Conservation (phyloP, 2,113 vertebrate species). For the Vidua macroura region DNA sequence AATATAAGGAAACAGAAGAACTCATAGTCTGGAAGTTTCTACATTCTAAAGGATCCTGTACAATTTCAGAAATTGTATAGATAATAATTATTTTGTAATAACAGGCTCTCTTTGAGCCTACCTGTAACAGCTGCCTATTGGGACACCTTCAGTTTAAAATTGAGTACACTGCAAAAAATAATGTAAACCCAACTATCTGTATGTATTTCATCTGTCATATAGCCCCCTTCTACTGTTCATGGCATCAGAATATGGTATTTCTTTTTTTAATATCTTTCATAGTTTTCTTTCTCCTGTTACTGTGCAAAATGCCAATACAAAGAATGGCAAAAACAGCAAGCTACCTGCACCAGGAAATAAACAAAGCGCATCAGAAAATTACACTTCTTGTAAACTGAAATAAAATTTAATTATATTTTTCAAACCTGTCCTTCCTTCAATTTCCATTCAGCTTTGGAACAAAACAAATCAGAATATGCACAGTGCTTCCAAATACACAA, state of each 20-base stretch:
- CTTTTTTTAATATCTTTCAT: background rate
- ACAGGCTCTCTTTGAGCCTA: background rate
- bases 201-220: background rate
- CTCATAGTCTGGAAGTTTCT: background rate
- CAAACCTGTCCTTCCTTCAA: background rate
- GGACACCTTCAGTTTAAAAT: background rate
- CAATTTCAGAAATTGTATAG: background rate
- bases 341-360: background rate
- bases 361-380: background rate
- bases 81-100: background rate
- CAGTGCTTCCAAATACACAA: background rate
- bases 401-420: background rate
- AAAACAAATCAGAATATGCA: background rate
- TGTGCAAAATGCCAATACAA: background rate
- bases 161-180: background rate
- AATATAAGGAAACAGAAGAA: background rate
- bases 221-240: background rate
- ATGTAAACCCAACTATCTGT: background rate
- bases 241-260: background rate
- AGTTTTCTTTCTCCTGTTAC: background rate
- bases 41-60: background rate
- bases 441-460: background rate
- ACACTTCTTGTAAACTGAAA: background rate
- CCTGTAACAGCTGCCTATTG: background rate
- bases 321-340: background rate